Percentiles rank a stretch among this genome's conserved stretches.
Conservation (phyloP, 2,888 invertebrate species). For the Trypoxylon attenuatum region DNA sequence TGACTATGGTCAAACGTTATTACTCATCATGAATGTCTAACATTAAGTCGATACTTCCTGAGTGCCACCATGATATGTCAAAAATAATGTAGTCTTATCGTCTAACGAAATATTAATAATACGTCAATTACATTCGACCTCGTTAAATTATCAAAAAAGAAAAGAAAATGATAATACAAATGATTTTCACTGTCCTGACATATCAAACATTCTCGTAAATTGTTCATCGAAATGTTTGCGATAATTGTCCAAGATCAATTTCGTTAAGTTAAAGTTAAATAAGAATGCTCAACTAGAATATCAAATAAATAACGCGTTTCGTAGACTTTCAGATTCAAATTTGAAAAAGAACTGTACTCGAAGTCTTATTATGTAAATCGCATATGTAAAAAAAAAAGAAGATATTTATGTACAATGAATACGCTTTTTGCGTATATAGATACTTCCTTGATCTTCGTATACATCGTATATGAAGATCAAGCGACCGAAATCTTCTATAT, state of each 20-base stretch:
- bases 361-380: neutral
- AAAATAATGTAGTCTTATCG: neutral
- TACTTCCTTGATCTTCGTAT: constrained; percentile 60
- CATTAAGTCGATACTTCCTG: neutral
- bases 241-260: no score
- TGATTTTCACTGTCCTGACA: neutral
- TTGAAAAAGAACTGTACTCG: neutral
- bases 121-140: neutral
- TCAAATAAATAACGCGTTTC: constrained; percentile 19
- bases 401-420: constrained; percentile 31
- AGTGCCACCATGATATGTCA: neutral
- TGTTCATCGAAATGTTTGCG: neutral
- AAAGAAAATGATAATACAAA: no score
- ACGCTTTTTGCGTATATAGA: constrained; percentile 13
- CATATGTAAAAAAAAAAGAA: constrained; percentile 14
- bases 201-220: neutral
- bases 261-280: no score
- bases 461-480: constrained; percentile 66
- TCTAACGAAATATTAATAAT: neutral
- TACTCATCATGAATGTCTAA: no score
- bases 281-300: neutral
- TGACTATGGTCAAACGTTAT: constrained; percentile 12
- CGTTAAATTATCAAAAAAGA: no score
- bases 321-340: constrained; percentile 8
- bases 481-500: constrained; percentile 29